phyloP scores from a whole-genome alignment of 2,113 vertebrate species.

The Anarrhichthys ocellatus region DNA sequence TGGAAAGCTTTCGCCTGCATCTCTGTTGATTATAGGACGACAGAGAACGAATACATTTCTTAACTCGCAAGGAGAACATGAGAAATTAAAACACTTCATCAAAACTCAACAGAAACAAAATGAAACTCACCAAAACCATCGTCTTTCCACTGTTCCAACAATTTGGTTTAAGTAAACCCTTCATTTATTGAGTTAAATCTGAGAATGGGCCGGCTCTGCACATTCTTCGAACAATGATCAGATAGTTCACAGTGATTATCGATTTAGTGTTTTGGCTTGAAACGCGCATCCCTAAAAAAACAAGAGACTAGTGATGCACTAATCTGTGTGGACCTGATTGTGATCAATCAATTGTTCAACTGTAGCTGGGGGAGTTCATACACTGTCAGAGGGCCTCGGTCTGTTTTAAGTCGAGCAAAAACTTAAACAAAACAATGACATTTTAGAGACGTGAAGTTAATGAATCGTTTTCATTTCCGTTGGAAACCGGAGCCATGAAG shows the following conservation, averaged over 20 bases:
- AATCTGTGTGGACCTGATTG: neutral
- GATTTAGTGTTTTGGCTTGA: too few species aligned
- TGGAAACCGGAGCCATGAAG: slow-evolving; percentile 7
- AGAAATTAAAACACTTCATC: too few species aligned
- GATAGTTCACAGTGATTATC: too few species aligned
- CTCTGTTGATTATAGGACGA: neutral
- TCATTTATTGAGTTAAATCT: too few species aligned
- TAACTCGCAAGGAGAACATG: neutral
- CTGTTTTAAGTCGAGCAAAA: neutral
- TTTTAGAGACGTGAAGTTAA: neutral
- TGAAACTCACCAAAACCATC: too few species aligned
- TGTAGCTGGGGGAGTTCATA: neutral
- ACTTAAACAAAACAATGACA: neutral
- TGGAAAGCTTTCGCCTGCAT: too few species aligned
- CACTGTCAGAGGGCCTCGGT: neutral
- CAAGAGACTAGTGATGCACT: neutral
- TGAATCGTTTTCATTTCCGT: slow-evolving; percentile 18
- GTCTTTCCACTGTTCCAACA: too few species aligned
- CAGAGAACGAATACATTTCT: neutral
- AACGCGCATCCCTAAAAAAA: too few species aligned
- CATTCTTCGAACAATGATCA: too few species aligned
- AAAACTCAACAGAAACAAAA: too few species aligned
- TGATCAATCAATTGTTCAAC: neutral
- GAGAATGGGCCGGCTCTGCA: too few species aligned
- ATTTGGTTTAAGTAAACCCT: too few species aligned